A percentile compares a stretch with the other conserved stretches of the same genome.
Conservation (phyloP, 2,113 vertebrate genomes). For the Aspiorhynchus laticeps region DNA sequence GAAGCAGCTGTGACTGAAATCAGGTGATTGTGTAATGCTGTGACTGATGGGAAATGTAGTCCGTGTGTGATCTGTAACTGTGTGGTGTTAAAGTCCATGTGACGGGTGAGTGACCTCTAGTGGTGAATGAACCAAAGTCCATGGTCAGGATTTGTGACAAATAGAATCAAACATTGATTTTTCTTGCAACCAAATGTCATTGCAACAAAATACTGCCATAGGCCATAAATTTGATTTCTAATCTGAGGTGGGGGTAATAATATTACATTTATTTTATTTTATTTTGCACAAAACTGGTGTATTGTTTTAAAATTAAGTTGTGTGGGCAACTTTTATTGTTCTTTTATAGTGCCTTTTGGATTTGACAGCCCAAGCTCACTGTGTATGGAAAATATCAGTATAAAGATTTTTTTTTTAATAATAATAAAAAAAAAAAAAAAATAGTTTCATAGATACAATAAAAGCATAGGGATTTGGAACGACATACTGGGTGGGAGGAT, state of each 20-base stretch:
- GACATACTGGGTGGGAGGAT: neutral
- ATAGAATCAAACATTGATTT: neutral
- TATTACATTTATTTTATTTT: no score
- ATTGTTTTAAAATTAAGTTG: neutral
- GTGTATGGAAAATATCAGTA: neutral
- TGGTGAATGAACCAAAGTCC: no score
- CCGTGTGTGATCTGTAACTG: no score
- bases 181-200: neutral
- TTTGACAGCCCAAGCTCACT: neutral
- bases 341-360: neutral
- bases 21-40: no score
- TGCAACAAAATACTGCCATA: neutral
- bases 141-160: no score
- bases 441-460: neutral
- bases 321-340: neutral
- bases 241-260: neutral
- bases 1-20: no score
- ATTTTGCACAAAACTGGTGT: neutral
- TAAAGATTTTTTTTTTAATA: neutral
- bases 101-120: no score
- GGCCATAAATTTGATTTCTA: neutral
- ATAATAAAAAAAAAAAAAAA: neutral
- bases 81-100: no score
- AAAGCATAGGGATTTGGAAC: neutral
- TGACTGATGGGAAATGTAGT: no score